Evolutionary conservation across 2,888 invertebrate species (phyloP).

Genomic region (Dorcus hopei): DNA sequence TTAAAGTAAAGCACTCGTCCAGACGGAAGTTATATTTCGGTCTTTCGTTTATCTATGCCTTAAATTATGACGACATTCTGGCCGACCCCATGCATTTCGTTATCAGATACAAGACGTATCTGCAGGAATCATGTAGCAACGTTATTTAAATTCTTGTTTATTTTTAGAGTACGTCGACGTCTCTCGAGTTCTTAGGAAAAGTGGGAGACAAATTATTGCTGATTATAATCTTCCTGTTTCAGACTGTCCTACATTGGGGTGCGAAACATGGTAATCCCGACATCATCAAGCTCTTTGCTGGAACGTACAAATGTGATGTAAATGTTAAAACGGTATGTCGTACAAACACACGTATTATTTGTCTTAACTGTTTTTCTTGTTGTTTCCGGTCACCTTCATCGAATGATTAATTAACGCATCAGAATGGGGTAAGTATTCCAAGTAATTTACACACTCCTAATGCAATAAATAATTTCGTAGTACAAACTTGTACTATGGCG

Average conservation of each 20-base stretch:
- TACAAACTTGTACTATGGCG: no score
- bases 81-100: constrained; percentile 31
- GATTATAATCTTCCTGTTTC: constrained; percentile 43
- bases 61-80: constrained; percentile 28
- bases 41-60: constrained; percentile 23
- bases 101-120: constrained; percentile 41
- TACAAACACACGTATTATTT: background rate
- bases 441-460: background rate
- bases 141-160: constrained; percentile 30
- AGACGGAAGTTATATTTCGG: constrained; percentile 22
- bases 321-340: constrained; percentile 80
- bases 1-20: constrained; percentile 1
- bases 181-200: constrained; percentile 3
- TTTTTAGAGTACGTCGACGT: constrained; percentile 13
- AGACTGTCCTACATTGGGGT: constrained; percentile 97
- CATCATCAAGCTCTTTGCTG: constrained; percentile 87
- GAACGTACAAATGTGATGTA: constrained; percentile 78
- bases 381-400: constrained; percentile 8
- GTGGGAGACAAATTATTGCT: constrained; percentile 19
- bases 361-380: constrained; percentile 10
- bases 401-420: constrained; percentile 28
- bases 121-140: constrained; percentile 36
- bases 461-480: no score
- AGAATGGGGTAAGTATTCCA: constrained; percentile 57
- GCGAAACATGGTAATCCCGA: constrained; percentile 91